Conservation (phyloP, 2,113 vertebrate species). For the Paradisaea rubra region DNA sequence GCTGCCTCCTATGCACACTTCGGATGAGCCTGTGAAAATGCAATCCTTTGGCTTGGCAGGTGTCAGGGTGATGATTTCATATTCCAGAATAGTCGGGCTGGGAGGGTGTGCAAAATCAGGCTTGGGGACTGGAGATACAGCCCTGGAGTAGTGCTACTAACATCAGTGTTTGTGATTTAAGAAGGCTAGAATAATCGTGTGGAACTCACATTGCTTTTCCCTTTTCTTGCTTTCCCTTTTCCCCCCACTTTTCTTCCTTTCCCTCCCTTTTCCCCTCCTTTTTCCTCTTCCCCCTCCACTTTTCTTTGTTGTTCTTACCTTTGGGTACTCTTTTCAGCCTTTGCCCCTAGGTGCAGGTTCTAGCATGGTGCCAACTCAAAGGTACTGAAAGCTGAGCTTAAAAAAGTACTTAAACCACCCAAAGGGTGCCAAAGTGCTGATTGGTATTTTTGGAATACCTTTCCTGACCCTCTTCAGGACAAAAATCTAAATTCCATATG, state of each 20-base stretch:
- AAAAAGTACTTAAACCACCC: not conserved
- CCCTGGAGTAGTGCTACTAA: not conserved
- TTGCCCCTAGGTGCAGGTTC: not conserved
- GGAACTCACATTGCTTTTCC: not conserved
- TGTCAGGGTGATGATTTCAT: not conserved
- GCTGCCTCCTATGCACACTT: not conserved
- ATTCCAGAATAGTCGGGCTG: not conserved
- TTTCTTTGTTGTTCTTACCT: not conserved
- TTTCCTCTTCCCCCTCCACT: rapidly evolving
- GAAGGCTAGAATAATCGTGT: not conserved
- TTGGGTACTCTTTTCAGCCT: not conserved
- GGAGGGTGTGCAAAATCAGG: not conserved
- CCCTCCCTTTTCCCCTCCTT: rapidly evolving
- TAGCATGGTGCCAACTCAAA: not conserved
- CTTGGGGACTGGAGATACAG: not conserved
- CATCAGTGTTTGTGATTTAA: not conserved
- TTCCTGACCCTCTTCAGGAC: not conserved
- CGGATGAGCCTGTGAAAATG: not conserved
- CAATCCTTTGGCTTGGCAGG: not conserved
- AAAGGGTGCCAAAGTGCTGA: not conserved
- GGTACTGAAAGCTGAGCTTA: not conserved
- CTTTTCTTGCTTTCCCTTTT: not conserved
- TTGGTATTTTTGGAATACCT: not conserved
- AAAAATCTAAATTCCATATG: not conserved
- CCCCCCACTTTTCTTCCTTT: no score